Evolutionary conservation across 2,797 vertebrate genomes (phyloP).

Genomic region (Catharus ustulatus): DNA sequence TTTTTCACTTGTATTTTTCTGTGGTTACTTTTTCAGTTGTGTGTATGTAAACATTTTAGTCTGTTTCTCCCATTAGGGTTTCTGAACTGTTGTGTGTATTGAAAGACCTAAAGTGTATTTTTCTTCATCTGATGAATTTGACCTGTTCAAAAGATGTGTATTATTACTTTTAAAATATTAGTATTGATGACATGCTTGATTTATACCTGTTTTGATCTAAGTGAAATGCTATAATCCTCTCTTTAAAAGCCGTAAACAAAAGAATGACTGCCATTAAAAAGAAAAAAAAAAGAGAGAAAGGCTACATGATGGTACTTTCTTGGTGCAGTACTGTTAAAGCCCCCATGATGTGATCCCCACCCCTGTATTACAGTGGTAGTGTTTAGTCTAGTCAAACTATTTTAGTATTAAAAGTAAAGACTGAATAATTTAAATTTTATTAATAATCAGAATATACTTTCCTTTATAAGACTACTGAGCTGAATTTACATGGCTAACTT

Average conservation of each 20-base stretch:
- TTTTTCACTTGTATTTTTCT: background rate
- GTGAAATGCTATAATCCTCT: constrained; percentile 9
- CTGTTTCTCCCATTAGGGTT: background rate
- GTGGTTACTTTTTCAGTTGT: background rate
- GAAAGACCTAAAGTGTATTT: background rate
- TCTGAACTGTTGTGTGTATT: background rate
- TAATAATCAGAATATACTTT: background rate
- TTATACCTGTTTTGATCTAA: constrained; percentile 25
- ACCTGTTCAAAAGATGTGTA: background rate
- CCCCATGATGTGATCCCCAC: background rate
- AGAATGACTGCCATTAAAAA: background rate
- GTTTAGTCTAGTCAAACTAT: background rate
- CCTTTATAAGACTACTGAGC: background rate
- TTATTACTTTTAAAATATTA: background rate
- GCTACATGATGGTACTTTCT: background rate
- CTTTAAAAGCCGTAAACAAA: constrained; percentile 12
- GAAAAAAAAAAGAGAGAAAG: background rate
- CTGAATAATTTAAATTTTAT: background rate
- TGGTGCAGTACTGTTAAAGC: background rate
- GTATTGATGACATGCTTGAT: background rate
- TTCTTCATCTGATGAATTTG: constrained; percentile 30
- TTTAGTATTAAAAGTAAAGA: background rate
- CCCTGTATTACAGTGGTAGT: background rate
- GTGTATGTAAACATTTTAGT: background rate
- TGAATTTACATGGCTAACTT: background rate